Conservation (phyloP, 2,888 invertebrate genomes). For the Parnassius smintheus region DNA sequence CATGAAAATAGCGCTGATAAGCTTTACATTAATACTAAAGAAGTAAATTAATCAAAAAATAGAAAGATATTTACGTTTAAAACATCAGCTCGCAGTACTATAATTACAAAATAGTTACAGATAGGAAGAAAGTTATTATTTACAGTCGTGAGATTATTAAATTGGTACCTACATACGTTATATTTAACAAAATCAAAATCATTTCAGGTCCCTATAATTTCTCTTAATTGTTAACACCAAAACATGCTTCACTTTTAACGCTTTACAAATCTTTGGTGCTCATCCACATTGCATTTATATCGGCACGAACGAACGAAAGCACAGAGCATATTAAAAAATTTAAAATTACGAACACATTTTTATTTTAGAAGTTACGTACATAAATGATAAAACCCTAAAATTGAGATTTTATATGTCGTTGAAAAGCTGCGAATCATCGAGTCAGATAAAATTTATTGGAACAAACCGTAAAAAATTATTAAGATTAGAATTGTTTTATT, state of each 20-base stretch:
- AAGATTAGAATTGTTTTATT: no score
- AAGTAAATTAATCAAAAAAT: conserved; percentile 68
- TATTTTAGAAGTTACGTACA: conserved; percentile 58
- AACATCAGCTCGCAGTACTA: conserved; percentile 53
- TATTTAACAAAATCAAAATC: conserved; percentile 70
- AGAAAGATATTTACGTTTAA: conserved; percentile 55
- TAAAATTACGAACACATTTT: conserved; percentile 74
- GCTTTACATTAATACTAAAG: conserved; percentile 61
- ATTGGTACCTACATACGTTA: conserved; percentile 76
- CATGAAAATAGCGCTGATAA: conserved; percentile 56
- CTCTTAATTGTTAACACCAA: conserved; percentile 78
- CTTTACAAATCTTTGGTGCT: conserved; percentile 80
- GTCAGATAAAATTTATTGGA: conserved; percentile 60
- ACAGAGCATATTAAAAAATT: conserved; percentile 55
- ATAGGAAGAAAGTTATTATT: conserved; percentile 59
- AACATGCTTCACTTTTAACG: conserved; percentile 56
- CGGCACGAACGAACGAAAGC: conserved; percentile 67
- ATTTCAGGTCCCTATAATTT: conserved; percentile 81
- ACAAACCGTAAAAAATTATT: conserved; percentile 34
- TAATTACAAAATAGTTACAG: conserved; percentile 46
- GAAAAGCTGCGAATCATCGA: conserved; percentile 76
- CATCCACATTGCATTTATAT: conserved; percentile 72
- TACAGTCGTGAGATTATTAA: conserved; percentile 76
- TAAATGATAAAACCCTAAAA: conserved; percentile 65
- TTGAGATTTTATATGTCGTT: conserved; percentile 74